These are phyloP conservation scores for Xenopus laevis DNA, from an alignment of 2,113 vertebrate genomes.

Conservation along the genomic window DNA sequence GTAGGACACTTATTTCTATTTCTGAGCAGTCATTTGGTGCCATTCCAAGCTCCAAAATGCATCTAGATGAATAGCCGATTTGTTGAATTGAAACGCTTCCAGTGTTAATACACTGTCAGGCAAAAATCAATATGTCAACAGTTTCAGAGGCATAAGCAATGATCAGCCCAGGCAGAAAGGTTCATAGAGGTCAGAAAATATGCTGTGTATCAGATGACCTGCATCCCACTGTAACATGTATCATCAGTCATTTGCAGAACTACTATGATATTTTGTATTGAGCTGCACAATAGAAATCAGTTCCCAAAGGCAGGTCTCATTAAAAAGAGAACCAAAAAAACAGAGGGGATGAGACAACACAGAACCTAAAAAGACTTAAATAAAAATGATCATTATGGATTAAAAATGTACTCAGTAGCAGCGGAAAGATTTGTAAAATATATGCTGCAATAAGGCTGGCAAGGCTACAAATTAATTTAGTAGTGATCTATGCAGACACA, in stretches of 20 bases:
- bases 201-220: constrained; percentile 42
- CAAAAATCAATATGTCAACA: constrained; percentile 42
- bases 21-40: not conserved
- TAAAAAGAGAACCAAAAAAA: constrained; percentile 14
- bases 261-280: constrained; percentile 32
- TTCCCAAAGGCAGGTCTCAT: not conserved
- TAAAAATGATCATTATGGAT: not conserved
- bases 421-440: not conserved
- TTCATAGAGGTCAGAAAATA: constrained; percentile 37
- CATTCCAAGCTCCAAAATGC: not conserved
- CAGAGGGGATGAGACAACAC: not conserved
- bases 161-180: constrained; percentile 24
- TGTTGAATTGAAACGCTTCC: constrained; percentile 2
- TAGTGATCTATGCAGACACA: not conserved
- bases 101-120: constrained; percentile 40
- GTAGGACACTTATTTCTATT: not conserved
- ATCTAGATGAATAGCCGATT: not conserved
- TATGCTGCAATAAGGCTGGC: not conserved
- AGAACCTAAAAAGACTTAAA: not conserved
- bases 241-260: constrained; percentile 38
- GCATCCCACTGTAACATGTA: constrained; percentile 29
- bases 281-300: constrained; percentile 14
- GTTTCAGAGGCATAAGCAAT: constrained; percentile 38
- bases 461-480: not conserved
- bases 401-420: not conserved